Percentiles rank a stretch among this genome's conserved stretches.
Evolutionary conservation across 2,888 invertebrate species (phyloP).

Genomic region (Aspidapion aeneum): DNA sequence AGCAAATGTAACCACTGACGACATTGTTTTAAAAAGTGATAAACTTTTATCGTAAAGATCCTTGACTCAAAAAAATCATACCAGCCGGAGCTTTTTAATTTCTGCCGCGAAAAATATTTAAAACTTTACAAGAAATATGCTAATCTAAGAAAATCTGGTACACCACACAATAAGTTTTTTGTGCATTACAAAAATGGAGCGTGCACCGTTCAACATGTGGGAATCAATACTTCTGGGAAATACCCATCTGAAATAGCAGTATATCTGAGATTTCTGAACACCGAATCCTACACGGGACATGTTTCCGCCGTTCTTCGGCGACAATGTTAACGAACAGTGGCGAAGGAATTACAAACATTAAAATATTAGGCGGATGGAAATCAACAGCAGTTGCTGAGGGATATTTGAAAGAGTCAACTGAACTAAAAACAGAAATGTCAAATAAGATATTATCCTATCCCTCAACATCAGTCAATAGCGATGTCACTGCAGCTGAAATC

Average conservation of each 20-base stretch:
- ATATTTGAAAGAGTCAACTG: conserved; percentile 2
- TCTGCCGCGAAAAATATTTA: background rate
- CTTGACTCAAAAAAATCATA: conserved; percentile 1
- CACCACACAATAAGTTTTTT: conserved; percentile 1
- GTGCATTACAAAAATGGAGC: conserved; percentile 3
- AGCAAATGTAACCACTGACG: background rate
- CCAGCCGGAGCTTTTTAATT: background rate
- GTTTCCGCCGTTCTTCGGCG: background rate
- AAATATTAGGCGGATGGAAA: background rate
- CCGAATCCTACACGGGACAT: conserved; percentile 5
- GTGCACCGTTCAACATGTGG: background rate
- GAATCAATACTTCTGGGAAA: background rate
- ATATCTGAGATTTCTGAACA: background rate
- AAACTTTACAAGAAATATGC: conserved; percentile 3
- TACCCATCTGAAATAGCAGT: background rate
- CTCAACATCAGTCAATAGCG: background rate
- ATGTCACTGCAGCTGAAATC: background rate
- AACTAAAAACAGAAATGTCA: background rate
- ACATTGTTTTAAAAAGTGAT: background rate
- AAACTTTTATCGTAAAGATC: conserved; percentile 3
- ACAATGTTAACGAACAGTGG: background rate
- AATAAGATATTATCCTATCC: conserved; percentile 3
- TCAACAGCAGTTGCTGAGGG: conserved; percentile 3
- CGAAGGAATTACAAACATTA: conserved; percentile 4
- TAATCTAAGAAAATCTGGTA: background rate